Conservation (phyloP, 2,113 vertebrate species). For the Martes martes region DNA sequence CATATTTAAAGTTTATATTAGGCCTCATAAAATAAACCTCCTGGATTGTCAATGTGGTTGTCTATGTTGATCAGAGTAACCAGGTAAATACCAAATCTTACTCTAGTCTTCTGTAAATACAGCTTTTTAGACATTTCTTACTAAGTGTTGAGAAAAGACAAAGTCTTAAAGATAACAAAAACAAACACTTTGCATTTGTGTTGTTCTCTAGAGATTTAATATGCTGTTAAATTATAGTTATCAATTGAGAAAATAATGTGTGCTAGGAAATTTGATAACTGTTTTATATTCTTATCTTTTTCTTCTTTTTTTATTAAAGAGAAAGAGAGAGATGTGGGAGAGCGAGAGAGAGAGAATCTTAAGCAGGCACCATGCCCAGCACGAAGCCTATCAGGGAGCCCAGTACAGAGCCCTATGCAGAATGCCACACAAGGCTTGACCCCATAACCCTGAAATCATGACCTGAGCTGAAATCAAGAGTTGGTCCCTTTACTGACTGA, state of each 20-base stretch:
- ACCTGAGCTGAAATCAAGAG: neutral
- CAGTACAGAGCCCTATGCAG: neutral
- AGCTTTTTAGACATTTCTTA: neutral
- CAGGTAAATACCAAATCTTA: neutral
- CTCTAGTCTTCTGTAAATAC: neutral
- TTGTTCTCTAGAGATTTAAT: constrained; percentile 31
- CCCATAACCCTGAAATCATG: too few species aligned
- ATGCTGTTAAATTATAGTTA: neutral
- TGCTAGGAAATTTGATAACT: neutral
- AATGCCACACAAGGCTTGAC: neutral
- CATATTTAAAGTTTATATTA: neutral
- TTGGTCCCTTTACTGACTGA: neutral
- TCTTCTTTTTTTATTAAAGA: neutral
- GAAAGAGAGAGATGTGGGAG: neutral
- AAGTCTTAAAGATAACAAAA: constrained; percentile 9
- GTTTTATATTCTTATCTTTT: neutral
- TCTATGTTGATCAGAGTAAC: constrained; percentile 12
- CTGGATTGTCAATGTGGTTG: neutral
- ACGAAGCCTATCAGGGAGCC: neutral
- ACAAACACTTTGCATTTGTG: neutral
- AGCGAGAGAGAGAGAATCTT: neutral
- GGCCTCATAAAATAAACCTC: constrained; percentile 37
- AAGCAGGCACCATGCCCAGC: neutral
- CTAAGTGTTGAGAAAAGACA: neutral
- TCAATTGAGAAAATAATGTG: neutral